Evolutionary conservation across 2,113 vertebrate species (phyloP).

Genomic region (Mastomys coucha): DNA sequence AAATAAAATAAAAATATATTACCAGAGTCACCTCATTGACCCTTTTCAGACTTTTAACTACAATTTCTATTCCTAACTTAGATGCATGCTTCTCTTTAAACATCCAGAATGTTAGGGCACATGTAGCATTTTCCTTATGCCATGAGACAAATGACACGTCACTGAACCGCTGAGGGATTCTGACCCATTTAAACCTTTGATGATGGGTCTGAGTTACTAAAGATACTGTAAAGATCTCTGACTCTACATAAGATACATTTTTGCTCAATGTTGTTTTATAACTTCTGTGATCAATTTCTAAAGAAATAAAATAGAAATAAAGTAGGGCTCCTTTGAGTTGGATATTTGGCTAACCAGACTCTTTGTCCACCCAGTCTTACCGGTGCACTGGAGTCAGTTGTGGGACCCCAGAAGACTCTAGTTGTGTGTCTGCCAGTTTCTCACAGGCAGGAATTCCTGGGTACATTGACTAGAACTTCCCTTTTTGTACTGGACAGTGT

Average conservation of each 20-base stretch:
- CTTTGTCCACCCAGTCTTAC: neutral
- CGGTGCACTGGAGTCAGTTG: neutral
- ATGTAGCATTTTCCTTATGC: slow-evolving; percentile 15
- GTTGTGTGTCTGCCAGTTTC: neutral
- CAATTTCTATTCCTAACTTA: slow-evolving; percentile 13
- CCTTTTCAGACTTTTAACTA: slow-evolving; percentile 5
- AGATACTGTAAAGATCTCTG: neutral
- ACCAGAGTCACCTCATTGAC: neutral
- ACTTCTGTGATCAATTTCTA: neutral
- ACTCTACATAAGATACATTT: slow-evolving; percentile 8
- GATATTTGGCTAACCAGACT: neutral
- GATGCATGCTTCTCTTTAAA: neutral
- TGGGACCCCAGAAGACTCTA: neutral
- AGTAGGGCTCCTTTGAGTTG: neutral
- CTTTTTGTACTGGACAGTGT: slow-evolving; percentile 14
- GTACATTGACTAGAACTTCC: neutral
- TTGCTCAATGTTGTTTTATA: neutral
- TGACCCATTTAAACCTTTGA: slow-evolving; percentile 1
- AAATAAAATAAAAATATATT: slow-evolving; percentile 4
- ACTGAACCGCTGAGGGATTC: neutral
- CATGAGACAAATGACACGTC: neutral
- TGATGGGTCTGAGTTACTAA: neutral
- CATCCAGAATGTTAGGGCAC: neutral
- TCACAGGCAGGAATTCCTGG: neutral
- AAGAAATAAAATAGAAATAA: slow-evolving; percentile 51